These are phyloP conservation scores for Synergus japonicus DNA, from an alignment of 2,888 invertebrate species.

Conservation along the genomic window DNA sequence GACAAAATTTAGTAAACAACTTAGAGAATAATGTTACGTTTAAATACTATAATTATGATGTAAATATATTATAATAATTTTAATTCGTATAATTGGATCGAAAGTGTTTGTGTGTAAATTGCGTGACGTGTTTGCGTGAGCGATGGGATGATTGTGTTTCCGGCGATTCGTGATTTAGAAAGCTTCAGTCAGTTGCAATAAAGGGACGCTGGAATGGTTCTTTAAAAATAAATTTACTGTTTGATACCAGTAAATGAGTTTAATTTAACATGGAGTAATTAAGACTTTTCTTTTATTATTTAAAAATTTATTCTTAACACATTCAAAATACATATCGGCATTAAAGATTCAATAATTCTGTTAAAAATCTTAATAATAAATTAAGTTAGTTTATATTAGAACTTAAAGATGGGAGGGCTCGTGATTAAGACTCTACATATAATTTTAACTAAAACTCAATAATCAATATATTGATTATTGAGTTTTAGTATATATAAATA, in stretches of 20 bases:
- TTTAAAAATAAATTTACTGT: neutral
- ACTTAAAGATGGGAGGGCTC: neutral
- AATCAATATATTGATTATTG: neutral
- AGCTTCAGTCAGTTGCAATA: conserved; percentile 11
- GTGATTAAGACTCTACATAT: neutral
- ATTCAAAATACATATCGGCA: neutral
- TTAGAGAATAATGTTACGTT: no score
- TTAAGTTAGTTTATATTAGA: neutral
- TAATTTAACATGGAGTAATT: no score
- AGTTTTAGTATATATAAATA: neutral
- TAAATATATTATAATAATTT: neutral
- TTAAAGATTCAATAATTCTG: neutral
- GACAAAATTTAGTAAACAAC: no score
- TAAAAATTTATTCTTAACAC: neutral
- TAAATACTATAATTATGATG: no score
- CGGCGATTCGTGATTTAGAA: conserved; percentile 29
- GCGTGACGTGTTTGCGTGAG: conserved; percentile 38
- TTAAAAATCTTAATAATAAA: neutral
- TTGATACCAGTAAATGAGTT: neutral
- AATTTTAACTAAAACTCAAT: neutral
- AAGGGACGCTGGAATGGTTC: neutral
- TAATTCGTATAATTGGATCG: conserved; percentile 11
- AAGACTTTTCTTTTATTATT: neutral
- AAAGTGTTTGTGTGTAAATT: conserved; percentile 41
- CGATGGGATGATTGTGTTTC: conserved; percentile 27